Evolutionary conservation across 1,140 invertebrate species (phyloP).

Genomic region (Rhopalosiphum padi): DNA sequence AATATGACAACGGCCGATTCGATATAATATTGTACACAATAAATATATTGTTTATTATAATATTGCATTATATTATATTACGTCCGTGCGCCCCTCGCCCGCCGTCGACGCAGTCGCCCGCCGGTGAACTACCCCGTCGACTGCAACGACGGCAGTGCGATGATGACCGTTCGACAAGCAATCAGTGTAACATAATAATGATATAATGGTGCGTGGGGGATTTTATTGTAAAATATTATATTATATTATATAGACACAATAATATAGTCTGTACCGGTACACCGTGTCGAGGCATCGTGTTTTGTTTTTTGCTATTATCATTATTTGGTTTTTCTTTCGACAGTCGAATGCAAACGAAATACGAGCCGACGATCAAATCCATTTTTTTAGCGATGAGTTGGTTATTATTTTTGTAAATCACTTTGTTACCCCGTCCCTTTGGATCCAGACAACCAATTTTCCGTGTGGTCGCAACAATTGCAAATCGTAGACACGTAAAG

Average conservation of each 20-base stretch:
- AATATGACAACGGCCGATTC: constrained; percentile 8
- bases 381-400: neutral
- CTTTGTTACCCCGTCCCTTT: neutral
- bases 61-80: neutral
- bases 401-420: neutral
- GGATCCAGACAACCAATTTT: no score
- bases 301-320: neutral
- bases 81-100: neutral
- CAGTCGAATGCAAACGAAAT: neutral
- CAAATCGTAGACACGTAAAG: no score
- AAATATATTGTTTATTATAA: neutral
- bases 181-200: neutral
- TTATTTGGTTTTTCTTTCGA: neutral
- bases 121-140: neutral
- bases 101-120: neutral
- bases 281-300: neutral
- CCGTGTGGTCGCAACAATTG: no score
- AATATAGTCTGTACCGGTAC: neutral
- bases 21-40: neutral
- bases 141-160: neutral
- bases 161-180: neutral
- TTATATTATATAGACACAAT: neutral
- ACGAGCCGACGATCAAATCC: neutral
- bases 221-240: neutral
- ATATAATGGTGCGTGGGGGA: neutral